Percentiles rank a stretch among this genome's conserved stretches.
These are phyloP conservation scores for Drosophila hawaiiensis DNA, from an alignment of 2,888 invertebrate species.

Conservation along the genomic window DNA sequence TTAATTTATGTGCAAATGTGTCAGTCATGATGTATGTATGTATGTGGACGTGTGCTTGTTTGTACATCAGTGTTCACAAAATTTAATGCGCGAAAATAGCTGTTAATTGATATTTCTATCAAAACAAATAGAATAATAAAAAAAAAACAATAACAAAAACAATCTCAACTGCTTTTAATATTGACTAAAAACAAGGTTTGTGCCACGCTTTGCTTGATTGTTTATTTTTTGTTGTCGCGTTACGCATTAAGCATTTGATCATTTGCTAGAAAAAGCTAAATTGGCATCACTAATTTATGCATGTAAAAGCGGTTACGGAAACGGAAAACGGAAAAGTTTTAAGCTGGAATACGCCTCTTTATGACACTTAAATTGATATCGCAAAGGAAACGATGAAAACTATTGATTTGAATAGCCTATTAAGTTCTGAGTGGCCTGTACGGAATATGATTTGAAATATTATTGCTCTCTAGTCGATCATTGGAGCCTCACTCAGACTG, in stretches of 20 bases:
- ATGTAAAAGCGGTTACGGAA: neutral
- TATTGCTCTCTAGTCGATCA: neutral
- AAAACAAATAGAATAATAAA: neutral
- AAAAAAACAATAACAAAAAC: neutral
- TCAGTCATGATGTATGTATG: conserved; percentile 7
- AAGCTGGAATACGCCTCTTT: neutral
- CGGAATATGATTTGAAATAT: neutral
- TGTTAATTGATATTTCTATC: neutral
- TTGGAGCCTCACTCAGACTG: neutral
- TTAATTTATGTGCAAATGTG: neutral
- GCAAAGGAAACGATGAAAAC: neutral
- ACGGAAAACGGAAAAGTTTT: neutral
- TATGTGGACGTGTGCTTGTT: neutral
- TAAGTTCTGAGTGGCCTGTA: too few relatives aligned
- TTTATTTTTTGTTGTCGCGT: neutral
- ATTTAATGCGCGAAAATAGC: neutral
- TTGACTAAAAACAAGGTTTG: neutral
- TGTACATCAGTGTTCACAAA: neutral
- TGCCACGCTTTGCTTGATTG: neutral
- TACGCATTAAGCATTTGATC: neutral
- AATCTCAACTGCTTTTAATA: neutral
- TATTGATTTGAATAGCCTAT: too few relatives aligned
- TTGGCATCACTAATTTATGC: neutral
- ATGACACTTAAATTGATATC: neutral
- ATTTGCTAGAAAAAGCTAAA: neutral